Conservation (phyloP, 2,113 vertebrate species). For the Indicator indicator region DNA sequence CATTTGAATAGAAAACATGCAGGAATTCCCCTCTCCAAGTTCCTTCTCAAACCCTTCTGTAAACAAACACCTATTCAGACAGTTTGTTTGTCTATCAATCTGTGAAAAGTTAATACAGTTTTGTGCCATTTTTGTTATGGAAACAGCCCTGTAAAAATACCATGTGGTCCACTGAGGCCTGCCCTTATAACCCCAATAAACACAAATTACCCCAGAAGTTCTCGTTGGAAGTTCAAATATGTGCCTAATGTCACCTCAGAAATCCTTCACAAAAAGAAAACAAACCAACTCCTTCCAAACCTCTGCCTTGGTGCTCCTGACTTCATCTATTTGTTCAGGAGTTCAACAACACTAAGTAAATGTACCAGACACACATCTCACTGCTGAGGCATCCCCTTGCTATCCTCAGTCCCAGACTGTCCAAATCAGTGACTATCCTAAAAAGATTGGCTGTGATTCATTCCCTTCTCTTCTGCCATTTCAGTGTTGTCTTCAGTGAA, state of each 20-base stretch:
- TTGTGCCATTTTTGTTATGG: slow-evolving; percentile 46
- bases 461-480: background rate
- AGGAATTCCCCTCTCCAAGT: background rate
- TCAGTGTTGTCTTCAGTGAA: background rate
- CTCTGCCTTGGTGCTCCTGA: slow-evolving; percentile 42
- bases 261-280: slow-evolving; percentile 63
- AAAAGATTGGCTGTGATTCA: background rate
- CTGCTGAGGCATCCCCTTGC: slow-evolving; percentile 36
- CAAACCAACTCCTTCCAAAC: slow-evolving; percentile 51
- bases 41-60: background rate
- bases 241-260: slow-evolving; percentile 62
- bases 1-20: background rate
- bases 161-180: background rate
- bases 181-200: slow-evolving; percentile 62
- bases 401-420: slow-evolving; percentile 29
- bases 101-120: slow-evolving; percentile 53
- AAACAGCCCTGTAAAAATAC: slow-evolving; percentile 58
- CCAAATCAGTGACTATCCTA: background rate
- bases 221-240: slow-evolving; percentile 48
- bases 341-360: slow-evolving; percentile 56
- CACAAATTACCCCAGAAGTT: slow-evolving; percentile 56
- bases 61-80: slow-evolving; percentile 18
- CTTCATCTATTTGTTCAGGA: slow-evolving; percentile 54
- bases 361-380: slow-evolving; percentile 16
- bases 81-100: slow-evolving; percentile 54